A percentile compares a stretch with the other conserved stretches of the same genome.
These are phyloP conservation scores for Bradysia coprophila DNA, from an alignment of 1,140 invertebrate genomes.

Conservation along the genomic window DNA sequence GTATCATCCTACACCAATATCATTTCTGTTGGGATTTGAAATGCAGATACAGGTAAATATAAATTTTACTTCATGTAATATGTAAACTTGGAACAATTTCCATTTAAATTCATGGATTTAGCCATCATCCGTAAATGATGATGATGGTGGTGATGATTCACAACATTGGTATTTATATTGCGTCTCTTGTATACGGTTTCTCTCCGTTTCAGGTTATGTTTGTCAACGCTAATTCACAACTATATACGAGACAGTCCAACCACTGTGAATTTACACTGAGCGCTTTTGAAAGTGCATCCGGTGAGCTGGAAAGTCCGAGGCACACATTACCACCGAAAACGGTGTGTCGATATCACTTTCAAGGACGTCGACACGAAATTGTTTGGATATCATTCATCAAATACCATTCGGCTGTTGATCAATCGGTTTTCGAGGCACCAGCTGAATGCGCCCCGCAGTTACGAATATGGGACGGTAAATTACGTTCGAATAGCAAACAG, in stretches of 20 bases:
- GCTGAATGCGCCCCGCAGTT: constrained; percentile 53
- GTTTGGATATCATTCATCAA: constrained; percentile 73
- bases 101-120: too few relatives aligned
- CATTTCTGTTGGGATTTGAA: constrained; percentile 61
- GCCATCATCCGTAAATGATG: too few relatives aligned
- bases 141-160: too few relatives aligned
- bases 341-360: constrained; percentile 60
- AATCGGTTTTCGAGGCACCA: constrained; percentile 37
- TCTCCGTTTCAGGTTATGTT: constrained; percentile 39
- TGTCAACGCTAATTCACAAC: constrained; percentile 51
- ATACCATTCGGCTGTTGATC: constrained; percentile 50
- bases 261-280: constrained; percentile 59
- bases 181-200: too few relatives aligned
- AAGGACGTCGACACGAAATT: constrained; percentile 51
- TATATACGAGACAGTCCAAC: constrained; percentile 47
- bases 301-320: constrained; percentile 47
- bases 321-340: constrained; percentile 62
- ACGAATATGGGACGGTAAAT: constrained; percentile 51
- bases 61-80: constrained; percentile 3
- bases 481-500: constrained; percentile 26
- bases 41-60: constrained; percentile 50
- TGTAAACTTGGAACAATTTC: constrained; percentile 3
- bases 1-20: constrained; percentile 56
- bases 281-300: constrained; percentile 51
- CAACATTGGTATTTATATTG: too few relatives aligned